Base-by-base conservation (phyloP, 2,888 invertebrate species). In the Amblyjoppa fuscipennis region DNA sequence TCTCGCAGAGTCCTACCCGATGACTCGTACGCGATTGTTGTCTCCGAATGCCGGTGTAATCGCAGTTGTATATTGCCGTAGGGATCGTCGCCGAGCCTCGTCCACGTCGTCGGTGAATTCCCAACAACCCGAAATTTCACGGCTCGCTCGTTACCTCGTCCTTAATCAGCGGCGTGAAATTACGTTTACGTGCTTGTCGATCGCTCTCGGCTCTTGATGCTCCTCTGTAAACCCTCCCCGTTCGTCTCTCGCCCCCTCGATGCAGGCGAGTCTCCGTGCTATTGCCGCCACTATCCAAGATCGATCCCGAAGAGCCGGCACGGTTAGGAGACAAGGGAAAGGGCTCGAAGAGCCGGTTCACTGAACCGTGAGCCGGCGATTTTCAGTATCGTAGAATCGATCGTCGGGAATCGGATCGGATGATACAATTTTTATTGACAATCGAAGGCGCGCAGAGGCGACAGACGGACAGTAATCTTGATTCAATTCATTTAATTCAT, bases 91-190 rank as follows among this genome's bases (percentile, higher is more conserved):
- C 49, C 20, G 28, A 41, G 34, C 49, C 76, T 61, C 64, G 68
- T 80, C 74, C 51, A 75, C 76, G 70, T 79, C 79, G 75, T 71
- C 68, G 70, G 49, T 71, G 53, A 66, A 68, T 41, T 64, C 78
- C 81, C 71, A 76, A 76, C 76, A 79, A 83, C 79, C 76, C 81
- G 83, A 86, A 88, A 88, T 88, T 88, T 88, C 88, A 88, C 87
- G 88, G 87, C 87, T 88, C 88, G 85, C 87, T 88, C 87, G 88
- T 88, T 88, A 88, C 88, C 87, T 81, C 85, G 87, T 87, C 88
- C 88, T 87, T 88, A 88, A 88, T 88, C 87, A 88, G 87, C 82
- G 85, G 85, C 88, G 88, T 88, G 88, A 88, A 88, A 88, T 88
- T 88, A 88, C 87, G 84, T 87, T 88, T 88, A 88, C 86, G 84